Percentiles rank a stretch among this genome's conserved stretches.
phyloP scores from a whole-genome alignment of 2,797 vertebrate species.

The Sebastiscus albofasciatus region DNA sequence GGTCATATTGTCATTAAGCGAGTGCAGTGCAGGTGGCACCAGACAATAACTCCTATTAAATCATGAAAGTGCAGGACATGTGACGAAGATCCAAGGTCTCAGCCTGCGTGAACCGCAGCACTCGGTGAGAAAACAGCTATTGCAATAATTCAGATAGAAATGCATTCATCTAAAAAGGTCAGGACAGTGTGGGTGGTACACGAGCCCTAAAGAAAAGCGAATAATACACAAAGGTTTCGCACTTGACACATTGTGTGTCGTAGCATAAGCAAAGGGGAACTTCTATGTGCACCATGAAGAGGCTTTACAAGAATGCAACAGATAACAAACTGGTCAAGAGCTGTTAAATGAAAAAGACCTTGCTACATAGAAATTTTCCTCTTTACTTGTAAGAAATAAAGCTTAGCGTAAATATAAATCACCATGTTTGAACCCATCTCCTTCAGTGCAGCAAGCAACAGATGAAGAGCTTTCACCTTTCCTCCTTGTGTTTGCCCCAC shows the following conservation, averaged over 20 bases:
- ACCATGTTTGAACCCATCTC: neutral
- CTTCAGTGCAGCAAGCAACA: neutral
- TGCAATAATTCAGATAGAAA: neutral
- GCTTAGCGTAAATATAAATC: neutral
- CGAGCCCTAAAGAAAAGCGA: neutral
- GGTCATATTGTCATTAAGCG: conserved; percentile 11
- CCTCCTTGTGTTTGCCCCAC: neutral
- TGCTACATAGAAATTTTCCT: neutral
- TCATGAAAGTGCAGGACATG: conserved; percentile 6
- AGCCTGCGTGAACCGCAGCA: neutral
- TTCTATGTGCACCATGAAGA: neutral
- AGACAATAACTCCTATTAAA: conserved; percentile 7
- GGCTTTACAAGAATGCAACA: neutral
- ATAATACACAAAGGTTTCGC: neutral
- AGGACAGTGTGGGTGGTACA: neutral
- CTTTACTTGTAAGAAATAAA: neutral
- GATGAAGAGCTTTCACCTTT: neutral
- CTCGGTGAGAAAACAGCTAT: conserved; percentile 1
- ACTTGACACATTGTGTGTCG: neutral
- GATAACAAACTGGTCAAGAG: neutral
- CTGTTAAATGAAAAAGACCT: neutral
- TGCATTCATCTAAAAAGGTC: conserved; percentile 17
- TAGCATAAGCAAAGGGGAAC: neutral
- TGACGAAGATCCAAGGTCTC: conserved; percentile 5
- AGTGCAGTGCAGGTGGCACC: neutral